phyloP scores from a whole-genome alignment of 2,113 vertebrate species.

The Isichthys henryi region DNA sequence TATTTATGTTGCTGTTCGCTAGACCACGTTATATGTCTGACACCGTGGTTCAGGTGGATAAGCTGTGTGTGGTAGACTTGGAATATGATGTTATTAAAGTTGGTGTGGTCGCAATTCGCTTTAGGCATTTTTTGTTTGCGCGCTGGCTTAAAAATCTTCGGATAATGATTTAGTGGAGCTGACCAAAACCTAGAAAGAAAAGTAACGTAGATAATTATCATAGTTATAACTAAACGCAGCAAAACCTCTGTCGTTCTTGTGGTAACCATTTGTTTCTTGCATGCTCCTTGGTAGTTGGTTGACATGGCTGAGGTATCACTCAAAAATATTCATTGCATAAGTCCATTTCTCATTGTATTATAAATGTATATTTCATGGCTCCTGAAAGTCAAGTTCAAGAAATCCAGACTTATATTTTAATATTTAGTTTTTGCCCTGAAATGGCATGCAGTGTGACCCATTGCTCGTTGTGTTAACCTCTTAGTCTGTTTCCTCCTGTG shows the following conservation, averaged over 20 bases:
- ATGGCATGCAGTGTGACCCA: not conserved
- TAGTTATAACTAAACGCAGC: not conserved
- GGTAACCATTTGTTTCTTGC: not conserved
- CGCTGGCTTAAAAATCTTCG: not conserved
- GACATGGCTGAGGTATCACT: not conserved
- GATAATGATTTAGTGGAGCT: not conserved
- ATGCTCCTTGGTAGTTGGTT: not conserved
- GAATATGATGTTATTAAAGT: not conserved
- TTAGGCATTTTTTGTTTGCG: not conserved
- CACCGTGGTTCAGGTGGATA: not conserved
- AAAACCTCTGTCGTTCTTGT: not conserved
- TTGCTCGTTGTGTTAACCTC: not conserved
- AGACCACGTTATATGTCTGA: not conserved
- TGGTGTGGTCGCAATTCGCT: not conserved
- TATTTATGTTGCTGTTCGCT: not conserved
- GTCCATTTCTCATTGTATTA: not conserved
- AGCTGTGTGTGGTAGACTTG: not conserved
- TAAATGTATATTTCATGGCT: not conserved
- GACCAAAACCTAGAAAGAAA: not conserved
- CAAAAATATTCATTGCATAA: not conserved
- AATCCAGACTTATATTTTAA: not conserved
- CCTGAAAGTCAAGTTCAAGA: not conserved
- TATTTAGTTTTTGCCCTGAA: not conserved
- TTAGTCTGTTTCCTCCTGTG: conserved; percentile 25
- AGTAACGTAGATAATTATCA: not conserved